Conservation (phyloP, 2,888 invertebrate species). For the Nomada lathburiana region DNA sequence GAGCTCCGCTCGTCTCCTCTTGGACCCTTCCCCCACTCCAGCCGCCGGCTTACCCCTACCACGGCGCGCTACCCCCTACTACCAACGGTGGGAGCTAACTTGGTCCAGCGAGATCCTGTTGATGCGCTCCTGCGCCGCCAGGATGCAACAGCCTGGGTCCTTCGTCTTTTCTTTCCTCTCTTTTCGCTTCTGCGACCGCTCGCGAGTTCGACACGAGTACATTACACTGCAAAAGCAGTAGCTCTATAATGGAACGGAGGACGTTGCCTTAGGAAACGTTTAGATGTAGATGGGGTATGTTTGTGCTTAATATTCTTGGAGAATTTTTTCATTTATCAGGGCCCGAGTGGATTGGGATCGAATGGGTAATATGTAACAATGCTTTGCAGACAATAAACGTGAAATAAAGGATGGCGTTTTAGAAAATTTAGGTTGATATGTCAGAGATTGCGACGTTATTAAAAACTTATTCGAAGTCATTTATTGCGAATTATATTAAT, state of each 20-base stretch:
- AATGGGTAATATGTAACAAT: too few relatives aligned
- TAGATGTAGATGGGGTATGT: not conserved
- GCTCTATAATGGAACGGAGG: not conserved
- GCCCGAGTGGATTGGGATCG: too few relatives aligned
- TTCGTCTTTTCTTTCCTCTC: constrained; percentile 33
- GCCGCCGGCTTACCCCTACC: constrained; percentile 13
- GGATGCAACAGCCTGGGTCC: constrained; percentile 63
- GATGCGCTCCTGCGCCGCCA: constrained; percentile 61
- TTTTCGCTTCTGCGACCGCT: constrained; percentile 11
- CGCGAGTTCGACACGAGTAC: constrained; percentile 35
- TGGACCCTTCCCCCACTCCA: constrained; percentile 39
- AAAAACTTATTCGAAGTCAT: too few relatives aligned
- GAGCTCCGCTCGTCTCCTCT: constrained; percentile 73
- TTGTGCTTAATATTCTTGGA: too few relatives aligned
- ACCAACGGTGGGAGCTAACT: constrained; percentile 28
- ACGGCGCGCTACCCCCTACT: not conserved
- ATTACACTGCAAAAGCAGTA: constrained; percentile 36
- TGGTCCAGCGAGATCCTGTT: constrained; percentile 56
- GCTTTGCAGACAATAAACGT: too few relatives aligned
- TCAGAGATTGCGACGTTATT: too few relatives aligned
- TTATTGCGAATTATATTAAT: too few relatives aligned
- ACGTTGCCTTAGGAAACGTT: not conserved
- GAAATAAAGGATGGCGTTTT: too few relatives aligned
- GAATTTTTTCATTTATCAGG: too few relatives aligned
- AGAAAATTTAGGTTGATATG: too few relatives aligned